phyloP scores from a whole-genome alignment of 2,113 vertebrate genomes.

The Maccullochella peelii region DNA sequence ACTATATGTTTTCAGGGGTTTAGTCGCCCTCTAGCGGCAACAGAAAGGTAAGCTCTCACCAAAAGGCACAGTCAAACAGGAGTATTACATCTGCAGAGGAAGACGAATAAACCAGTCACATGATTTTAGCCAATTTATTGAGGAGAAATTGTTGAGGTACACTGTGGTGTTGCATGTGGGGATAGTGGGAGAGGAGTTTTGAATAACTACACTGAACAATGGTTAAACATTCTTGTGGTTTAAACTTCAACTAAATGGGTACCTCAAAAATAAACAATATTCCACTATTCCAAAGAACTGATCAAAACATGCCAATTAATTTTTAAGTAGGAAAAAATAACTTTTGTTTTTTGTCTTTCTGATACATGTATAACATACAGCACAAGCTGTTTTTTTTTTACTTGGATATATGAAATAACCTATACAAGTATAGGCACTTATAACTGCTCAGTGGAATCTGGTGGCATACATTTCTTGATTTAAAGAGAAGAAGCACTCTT shows the following conservation, averaged over 20 bases:
- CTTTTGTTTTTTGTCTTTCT: constrained; percentile 52
- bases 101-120: constrained; percentile 4
- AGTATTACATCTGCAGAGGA: not conserved
- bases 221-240: constrained; percentile 51
- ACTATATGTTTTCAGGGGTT: too few relatives aligned
- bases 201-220: constrained; percentile 67
- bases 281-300: constrained; percentile 60
- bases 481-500: constrained; percentile 67
- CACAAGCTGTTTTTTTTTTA: constrained; percentile 48
- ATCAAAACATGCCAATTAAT: constrained; percentile 54
- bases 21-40: constrained; percentile 3
- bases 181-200: constrained; percentile 50
- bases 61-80: not conserved
- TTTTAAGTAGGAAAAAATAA: constrained; percentile 37
- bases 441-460: constrained; percentile 53
- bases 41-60: not conserved
- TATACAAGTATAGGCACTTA: constrained; percentile 55
- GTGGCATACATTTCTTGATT: constrained; percentile 37
- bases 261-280: constrained; percentile 68
- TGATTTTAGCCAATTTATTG: constrained; percentile 82
- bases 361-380: constrained; percentile 44
- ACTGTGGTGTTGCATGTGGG: constrained; percentile 83
- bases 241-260: constrained; percentile 60
- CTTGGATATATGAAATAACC: constrained; percentile 49
- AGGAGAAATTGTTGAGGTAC: constrained; percentile 89